These are phyloP conservation scores for Epizoanthus rinbou DNA, from an alignment of 92 coral and sea anemone species.

Conservation along the genomic window DNA sequence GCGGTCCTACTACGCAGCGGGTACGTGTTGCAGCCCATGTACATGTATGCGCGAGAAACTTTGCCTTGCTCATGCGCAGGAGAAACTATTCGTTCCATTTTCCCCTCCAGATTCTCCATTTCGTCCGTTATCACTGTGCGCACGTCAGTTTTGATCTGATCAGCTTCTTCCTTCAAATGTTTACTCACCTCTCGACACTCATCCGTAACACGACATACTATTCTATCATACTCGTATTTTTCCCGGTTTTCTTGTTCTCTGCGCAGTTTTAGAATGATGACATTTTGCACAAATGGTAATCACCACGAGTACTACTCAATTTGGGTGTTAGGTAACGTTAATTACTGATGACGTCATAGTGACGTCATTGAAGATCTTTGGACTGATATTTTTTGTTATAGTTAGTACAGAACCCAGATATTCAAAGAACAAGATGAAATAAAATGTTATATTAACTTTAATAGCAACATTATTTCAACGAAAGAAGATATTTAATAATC, in stretches of 20 bases:
- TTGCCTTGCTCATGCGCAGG: slow-evolving; percentile 5
- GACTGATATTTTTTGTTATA: no score
- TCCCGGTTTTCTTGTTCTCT: slow-evolving; percentile 46
- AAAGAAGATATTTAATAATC: no score
- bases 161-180: slow-evolving; percentile 69
- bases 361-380: no score
- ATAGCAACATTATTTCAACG: no score
- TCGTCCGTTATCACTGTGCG: slow-evolving; percentile 62
- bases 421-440: no score
- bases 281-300: no score
- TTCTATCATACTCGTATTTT: slow-evolving; percentile 54
- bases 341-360: no score
- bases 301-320: no score
- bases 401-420: no score
- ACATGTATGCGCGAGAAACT: slow-evolving; percentile 34
- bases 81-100: slow-evolving; percentile 48
- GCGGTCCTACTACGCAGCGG: slow-evolving; percentile 13
- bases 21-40: slow-evolving; percentile 1
- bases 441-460: no score
- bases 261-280: no score
- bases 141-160: slow-evolving; percentile 74
- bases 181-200: slow-evolving; percentile 83
- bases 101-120: slow-evolving; percentile 59
- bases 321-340: no score
- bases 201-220: slow-evolving; percentile 73